These are phyloP conservation scores for Polydrusus cervinus DNA, from an alignment of 2,888 invertebrate species.

Conservation along the genomic window DNA sequence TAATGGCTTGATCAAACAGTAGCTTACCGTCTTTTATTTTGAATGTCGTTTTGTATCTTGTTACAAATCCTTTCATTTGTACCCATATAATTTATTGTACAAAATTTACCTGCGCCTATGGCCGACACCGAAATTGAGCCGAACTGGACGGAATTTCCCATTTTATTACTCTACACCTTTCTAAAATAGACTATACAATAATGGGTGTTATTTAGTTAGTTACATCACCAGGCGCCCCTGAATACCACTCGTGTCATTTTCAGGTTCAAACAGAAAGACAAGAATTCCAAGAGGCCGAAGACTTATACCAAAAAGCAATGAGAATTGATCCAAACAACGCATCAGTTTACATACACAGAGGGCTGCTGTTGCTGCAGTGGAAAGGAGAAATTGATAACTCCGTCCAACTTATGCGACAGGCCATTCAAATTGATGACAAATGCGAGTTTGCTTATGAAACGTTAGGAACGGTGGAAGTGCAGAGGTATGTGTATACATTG, in stretches of 20 bases:
- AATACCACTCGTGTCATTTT: background rate
- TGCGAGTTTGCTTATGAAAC: conserved; percentile 98
- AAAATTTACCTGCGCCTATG: no score
- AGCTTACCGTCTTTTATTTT: no score
- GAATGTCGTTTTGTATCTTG: no score
- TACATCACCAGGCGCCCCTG: no score
- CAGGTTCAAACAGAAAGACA: conserved; percentile 92
- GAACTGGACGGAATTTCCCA: no score
- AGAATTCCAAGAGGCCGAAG: conserved; percentile 88
- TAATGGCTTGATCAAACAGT: no score
- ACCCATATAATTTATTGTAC: no score
- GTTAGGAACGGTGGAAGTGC: conserved; percentile 94
- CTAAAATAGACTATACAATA: no score
- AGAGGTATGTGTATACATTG: conserved; percentile 76
- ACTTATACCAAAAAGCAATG: conserved; percentile 86
- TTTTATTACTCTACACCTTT: no score
- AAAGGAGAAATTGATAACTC: conserved; percentile 88
- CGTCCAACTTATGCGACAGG: conserved; percentile 84
- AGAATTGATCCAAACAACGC: conserved; percentile 90
- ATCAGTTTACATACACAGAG: conserved; percentile 90
- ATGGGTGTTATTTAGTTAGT: no score
- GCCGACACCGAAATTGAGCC: no score
- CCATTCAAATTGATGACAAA: conserved; percentile 90
- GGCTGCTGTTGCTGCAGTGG: conserved; percentile 88
- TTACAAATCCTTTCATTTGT: no score